A percentile compares a stretch with the other conserved stretches of the same genome.
These are phyloP conservation scores for Gyrodactylus bullatarudis DNA, from an alignment of 1,140 invertebrate species.

Conservation along the genomic window DNA sequence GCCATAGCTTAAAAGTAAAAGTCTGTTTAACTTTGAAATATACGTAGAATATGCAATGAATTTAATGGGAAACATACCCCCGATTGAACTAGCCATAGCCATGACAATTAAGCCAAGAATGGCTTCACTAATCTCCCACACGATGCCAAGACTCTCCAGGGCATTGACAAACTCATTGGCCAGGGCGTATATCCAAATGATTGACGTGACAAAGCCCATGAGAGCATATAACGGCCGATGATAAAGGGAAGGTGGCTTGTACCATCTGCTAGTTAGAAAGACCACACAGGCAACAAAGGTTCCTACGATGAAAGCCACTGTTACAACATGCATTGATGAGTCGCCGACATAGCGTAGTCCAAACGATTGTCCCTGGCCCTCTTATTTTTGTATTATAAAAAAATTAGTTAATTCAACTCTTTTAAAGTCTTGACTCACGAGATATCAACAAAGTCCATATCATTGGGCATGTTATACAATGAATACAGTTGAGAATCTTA, in stretches of 20 bases:
- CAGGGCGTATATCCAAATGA: slow-evolving; percentile 31
- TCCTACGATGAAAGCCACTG: slow-evolving; percentile 14
- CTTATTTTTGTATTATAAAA: not conserved
- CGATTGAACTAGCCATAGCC: slow-evolving; percentile 35
- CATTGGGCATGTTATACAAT: not conserved
- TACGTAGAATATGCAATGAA: no score
- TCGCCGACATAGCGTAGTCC: not conserved
- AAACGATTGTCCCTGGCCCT: not conserved
- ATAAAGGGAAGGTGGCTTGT: slow-evolving; percentile 16
- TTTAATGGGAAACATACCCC: slow-evolving; percentile 27
- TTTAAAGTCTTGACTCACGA: not conserved
- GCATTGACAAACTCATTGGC: slow-evolving; percentile 32
- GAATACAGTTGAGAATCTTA: slow-evolving; percentile 3
- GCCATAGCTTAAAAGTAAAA: no score
- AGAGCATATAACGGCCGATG: slow-evolving; percentile 26
- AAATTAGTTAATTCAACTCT: not conserved
- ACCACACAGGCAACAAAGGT: slow-evolving; percentile 14
- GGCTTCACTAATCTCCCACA: slow-evolving; percentile 27
- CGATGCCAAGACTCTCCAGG: slow-evolving; percentile 27
- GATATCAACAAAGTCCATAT: not conserved
- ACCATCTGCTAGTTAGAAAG: slow-evolving; percentile 16
- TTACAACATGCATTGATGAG: slow-evolving; percentile 4
- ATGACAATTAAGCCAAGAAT: slow-evolving; percentile 34
- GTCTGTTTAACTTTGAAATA: no score
- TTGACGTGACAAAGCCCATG: slow-evolving; percentile 28